Evolutionary conservation across 2,113 vertebrate species (phyloP).

Genomic region (Centropristis striata): DNA sequence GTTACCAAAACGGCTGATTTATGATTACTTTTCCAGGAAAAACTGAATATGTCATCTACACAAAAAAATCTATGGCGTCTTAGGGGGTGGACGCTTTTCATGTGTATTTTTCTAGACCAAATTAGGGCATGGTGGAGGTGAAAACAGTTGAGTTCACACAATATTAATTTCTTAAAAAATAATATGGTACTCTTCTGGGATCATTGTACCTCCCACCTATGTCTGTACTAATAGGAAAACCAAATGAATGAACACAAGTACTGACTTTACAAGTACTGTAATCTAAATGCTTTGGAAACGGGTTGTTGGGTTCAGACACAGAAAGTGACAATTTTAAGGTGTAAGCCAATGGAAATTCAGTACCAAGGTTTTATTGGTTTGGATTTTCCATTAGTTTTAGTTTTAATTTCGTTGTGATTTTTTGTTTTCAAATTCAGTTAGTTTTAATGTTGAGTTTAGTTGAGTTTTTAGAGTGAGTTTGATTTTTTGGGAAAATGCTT

Average conservation of each 20-base stretch:
- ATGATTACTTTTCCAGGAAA: neutral
- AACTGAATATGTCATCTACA: neutral
- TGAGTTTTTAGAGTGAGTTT: no score
- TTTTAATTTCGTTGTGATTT: no score
- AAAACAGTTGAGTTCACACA: constrained; percentile 1
- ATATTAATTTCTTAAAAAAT: neutral
- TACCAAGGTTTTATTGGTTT: no score
- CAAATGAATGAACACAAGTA: neutral
- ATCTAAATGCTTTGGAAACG: neutral
- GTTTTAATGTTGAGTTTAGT: no score
- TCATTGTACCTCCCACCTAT: neutral
- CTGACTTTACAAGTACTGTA: neutral
- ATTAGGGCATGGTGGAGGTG: neutral
- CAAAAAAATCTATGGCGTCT: neutral
- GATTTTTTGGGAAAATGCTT: no score
- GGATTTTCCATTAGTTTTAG: no score
- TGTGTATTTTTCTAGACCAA: neutral
- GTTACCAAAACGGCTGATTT: neutral
- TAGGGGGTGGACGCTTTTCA: neutral
- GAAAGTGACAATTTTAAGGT: no score
- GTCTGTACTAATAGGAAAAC: neutral
- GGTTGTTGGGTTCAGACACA: neutral
- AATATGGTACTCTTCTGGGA: neutral
- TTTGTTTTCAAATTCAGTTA: no score
- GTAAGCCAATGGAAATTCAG: no score